These are phyloP conservation scores for Hesperia comma DNA, from an alignment of 2,888 invertebrate genomes.

Conservation along the genomic window DNA sequence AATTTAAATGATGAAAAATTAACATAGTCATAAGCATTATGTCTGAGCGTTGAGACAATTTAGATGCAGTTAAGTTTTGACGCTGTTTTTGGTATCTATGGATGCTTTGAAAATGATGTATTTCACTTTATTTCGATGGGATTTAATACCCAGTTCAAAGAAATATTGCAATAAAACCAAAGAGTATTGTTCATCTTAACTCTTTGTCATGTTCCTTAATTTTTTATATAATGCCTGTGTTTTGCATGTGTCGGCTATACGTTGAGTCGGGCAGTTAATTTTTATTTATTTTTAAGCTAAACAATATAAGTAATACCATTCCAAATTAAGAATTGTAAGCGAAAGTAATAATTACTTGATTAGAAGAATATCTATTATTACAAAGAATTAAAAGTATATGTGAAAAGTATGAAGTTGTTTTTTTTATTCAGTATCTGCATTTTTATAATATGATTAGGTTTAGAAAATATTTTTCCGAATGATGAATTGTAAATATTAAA, in stretches of 20 bases:
- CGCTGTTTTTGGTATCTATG: constrained; percentile 53
- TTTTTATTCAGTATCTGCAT: constrained; percentile 38
- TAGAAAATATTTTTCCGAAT: too few species aligned
- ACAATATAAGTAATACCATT: constrained; percentile 78
- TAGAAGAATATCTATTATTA: constrained; percentile 72
- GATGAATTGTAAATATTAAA: too few species aligned
- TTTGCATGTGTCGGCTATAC: constrained; percentile 61
- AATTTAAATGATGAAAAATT: constrained; percentile 73
- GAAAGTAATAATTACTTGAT: constrained; percentile 74
- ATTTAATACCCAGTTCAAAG: constrained; percentile 51
- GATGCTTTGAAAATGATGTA: constrained; percentile 52
- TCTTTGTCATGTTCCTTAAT: constrained; percentile 74
- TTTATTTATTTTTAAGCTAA: constrained; percentile 82
- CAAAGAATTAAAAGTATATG: constrained; percentile 75
- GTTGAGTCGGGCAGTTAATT: constrained; percentile 49
- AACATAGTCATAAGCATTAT: constrained; percentile 65
- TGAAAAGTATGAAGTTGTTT: constrained; percentile 50
- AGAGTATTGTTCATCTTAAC: constrained; percentile 73
- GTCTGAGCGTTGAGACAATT: constrained; percentile 49
- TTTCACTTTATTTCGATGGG: constrained; percentile 51
- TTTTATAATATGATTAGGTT: too few species aligned
- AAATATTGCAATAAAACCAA: constrained; percentile 70
- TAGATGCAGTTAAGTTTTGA: constrained; percentile 48
- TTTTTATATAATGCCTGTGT: constrained; percentile 47
- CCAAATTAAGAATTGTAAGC: constrained; percentile 82